These are phyloP conservation scores for Geopemphigus sp. DNA, from an alignment of 1,140 invertebrate genomes.

Conservation along the genomic window DNA sequence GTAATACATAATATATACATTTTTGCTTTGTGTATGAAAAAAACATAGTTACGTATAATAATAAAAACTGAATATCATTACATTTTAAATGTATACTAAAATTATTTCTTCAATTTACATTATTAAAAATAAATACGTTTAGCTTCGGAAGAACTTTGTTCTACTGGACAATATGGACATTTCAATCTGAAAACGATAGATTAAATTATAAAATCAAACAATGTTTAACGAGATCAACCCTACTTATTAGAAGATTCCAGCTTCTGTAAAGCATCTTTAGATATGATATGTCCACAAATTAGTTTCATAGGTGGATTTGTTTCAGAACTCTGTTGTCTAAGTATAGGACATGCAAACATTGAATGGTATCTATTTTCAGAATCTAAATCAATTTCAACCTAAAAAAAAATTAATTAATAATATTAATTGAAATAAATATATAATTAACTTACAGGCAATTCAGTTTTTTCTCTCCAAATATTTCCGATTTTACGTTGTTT, in stretches of 20 bases:
- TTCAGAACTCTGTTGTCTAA: conserved; percentile 93
- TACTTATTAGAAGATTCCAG: conserved; percentile 90
- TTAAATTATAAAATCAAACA: conserved; percentile 55
- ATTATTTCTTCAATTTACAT: no score
- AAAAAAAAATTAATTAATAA: conserved; percentile 50
- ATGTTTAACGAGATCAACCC: conserved; percentile 52
- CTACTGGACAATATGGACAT: conserved; percentile 97
- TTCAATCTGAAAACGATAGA: conserved; percentile 74
- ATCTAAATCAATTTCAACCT: conserved; percentile 90
- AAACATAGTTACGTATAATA: no score
- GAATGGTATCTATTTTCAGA: conserved; percentile 90
- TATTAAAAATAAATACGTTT: conserved; percentile 25
- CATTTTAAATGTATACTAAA: no score
- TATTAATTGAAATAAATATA: not conserved
- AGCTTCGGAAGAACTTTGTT: conserved; percentile 90
- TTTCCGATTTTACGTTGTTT: conserved; percentile 88
- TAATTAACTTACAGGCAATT: conserved; percentile 77
- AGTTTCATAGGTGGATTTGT: conserved; percentile 95
- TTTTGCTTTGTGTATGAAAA: no score
- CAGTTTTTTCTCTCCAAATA: conserved; percentile 93
- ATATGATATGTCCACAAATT: conserved; percentile 97
- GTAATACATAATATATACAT: no score
- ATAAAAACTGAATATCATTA: no score
- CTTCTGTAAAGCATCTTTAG: conserved; percentile 93
- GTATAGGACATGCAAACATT: conserved; percentile 96